Base-by-base conservation (phyloP, 2,888 invertebrate genomes). In the Drosophila demipolita region DNA sequence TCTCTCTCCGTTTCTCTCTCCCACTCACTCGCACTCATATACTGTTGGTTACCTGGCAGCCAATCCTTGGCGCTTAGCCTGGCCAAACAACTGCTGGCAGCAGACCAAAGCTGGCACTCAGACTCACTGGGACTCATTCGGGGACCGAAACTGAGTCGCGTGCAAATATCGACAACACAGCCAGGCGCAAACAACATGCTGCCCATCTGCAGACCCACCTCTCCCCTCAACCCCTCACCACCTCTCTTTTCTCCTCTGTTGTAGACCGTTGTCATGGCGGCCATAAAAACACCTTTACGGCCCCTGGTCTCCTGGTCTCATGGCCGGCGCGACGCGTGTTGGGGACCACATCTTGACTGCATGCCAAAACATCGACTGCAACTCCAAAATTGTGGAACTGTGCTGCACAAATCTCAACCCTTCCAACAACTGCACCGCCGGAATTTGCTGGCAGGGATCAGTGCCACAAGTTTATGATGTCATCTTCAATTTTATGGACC, bases 231-330 rank as follows among this genome's bases (percentile, higher is more conserved):
- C 29, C 9, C 9, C 35, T 26, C n/a, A 15, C 1, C 23, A 12
- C 1, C 29, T 23, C 6, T 15, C 7, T 32, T 32, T 11, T 17
- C 23, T 4, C 12, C 23, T 4, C 11, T 20, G 45, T 26, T 26
- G 45, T 45, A 45, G 23, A 45, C 45, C 53, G 69, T 69, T 72
- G 72, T 65, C 80, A 57, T 70, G 72, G 80, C 76, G 73, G 73
- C 83, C 73, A 89, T 89, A 89, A 84, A 84, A 84, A 89, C 84
- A 89, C 84, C 80, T 84, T 84, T 89, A 89, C 87, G 45, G 59
- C 55, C 20, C 15, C 33, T 42, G 17, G 20, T 40, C 50, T 32
- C 15, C 33, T 36, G 17, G 20, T 40, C 50, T 32, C 53, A 20
- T 6, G 33, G 38, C 40, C 26, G 33, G 23, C 67, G 68, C 26